Evolutionary conservation across 1,140 invertebrate genomes (phyloP), one percentile per base, ranked within the genome.

Genomic region (Pararge aegeria): DNA sequence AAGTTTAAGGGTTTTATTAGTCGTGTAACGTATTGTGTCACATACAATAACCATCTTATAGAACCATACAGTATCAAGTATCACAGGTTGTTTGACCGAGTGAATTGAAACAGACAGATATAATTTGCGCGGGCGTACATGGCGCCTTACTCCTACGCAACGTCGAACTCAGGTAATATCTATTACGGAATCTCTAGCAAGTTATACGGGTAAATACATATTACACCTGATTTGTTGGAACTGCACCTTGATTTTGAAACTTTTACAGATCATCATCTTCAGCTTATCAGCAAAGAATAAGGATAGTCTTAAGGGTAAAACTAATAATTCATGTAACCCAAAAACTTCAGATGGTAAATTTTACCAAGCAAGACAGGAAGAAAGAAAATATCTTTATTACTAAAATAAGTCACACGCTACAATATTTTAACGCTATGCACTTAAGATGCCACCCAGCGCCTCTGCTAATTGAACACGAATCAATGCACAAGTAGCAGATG

Each of bases 91-190:
- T 38, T 50, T 61, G 46, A 54, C 53, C 59, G 38, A 55, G 20
- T 42, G n/a, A 46, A 21, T 55, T 37, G 50, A 61, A 16, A 52
- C 59, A 61, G 54, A 34, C 44, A 51, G 20, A 24, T 54, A 27
- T 54, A 38, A 44, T 46, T 19, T 61, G 61, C 64, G 67, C 49
- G 67, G 75, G 75, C 71, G 75, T 68, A 46, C 56, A 64, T 68
- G 75, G 72, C 72, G 69, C 67, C 69, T 56, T 27, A 64, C 59
- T 63, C 75, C 75, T 62, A 78, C 75, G 69, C 75, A 48, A 40
- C 30, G 57, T 37, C 67, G 63, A 61, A 64, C 66, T 16, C 63
- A 64, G 51, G 57, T 68, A 67, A 64, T 68, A 66, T 65, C 44
- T 38, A 66, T 66, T 68, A 66, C 61, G 61, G 57, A 60, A 61